Evolutionary conservation across 2,888 invertebrate species (phyloP), one percentile per base, ranked within the genome.

Genomic region (Eustalomyia histrio): DNA sequence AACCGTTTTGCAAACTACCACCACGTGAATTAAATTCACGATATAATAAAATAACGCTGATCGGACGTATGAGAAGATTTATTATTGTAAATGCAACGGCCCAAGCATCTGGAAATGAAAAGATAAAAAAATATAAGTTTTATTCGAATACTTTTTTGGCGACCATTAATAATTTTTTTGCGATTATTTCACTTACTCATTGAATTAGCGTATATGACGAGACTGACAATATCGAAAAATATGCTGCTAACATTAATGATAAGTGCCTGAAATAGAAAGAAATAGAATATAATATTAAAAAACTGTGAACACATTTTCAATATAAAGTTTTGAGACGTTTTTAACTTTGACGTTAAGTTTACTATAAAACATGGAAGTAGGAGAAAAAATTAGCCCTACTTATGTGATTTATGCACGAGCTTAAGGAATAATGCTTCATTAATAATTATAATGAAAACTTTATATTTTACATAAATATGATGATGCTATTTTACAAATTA

Each of bases 1-100:
- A 86, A 0, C 87, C 88, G 8, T 87, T 83, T 67, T 86, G 88
- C 35, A 89, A 75, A 43, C 85, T 86, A 12, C 91, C 91, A 43
- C 91, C 90, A 24, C 91, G 89, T 16, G 89, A 86, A 71, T 86
- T 89, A 57, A 90, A 88, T 82, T 91, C 91, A 8, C 89, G 88
- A 76, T 90, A 90, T 52, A 91, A 84, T 35, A 91, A 74, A 17
- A 90, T 83, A 9, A 89, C 86, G 79, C 89, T 89, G 55, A 90
- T 80, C 1, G 91, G 91, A 16, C 91, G 87, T 63, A 89, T 35
- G 5, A 89, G 67, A 71, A 91, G 75, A 80, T 91, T 91, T 39
- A 91, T 88, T 52, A 91, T 91, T 71, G 88, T 84, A 79, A 91
- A 91, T 10, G 89, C 87, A 61, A 89, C 83, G 47, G 89, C 88